Evolutionary conservation across 2,113 vertebrate species (phyloP).

Genomic region (Entosphenus tridentatus): DNA sequence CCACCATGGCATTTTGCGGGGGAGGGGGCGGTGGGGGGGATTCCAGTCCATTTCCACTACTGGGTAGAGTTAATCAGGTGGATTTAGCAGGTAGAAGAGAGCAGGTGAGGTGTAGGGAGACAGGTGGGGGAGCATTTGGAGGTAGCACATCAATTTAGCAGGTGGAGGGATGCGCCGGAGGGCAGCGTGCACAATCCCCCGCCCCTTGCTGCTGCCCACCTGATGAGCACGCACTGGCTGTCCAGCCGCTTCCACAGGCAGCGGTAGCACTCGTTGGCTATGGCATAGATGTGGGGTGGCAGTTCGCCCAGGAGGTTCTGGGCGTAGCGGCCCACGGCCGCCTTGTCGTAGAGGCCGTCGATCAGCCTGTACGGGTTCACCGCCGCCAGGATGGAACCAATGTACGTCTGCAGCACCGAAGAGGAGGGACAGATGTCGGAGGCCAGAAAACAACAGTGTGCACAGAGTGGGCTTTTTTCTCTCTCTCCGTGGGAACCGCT

Average conservation of each 20-base stretch:
- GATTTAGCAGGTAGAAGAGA: not conserved
- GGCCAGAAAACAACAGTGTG: too few species aligned
- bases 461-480: too few species aligned
- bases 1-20: too few species aligned
- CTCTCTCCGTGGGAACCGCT: too few species aligned
- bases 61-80: too few species aligned
- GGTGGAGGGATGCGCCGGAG: too few species aligned
- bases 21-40: too few species aligned
- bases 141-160: too few species aligned
- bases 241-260: slow-evolving; percentile 73
- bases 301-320: slow-evolving; percentile 58
- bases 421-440: too few species aligned
- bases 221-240: slow-evolving; percentile 84
- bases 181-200: too few species aligned
- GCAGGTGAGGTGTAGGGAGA: not conserved
- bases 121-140: too few species aligned
- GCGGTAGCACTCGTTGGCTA: slow-evolving; percentile 71
- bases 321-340: slow-evolving; percentile 44
- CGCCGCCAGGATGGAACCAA: slow-evolving; percentile 62
- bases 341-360: slow-evolving; percentile 31
- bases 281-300: slow-evolving; percentile 68
- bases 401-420: slow-evolving; percentile 35
- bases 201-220: slow-evolving; percentile 22
- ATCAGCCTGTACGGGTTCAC: slow-evolving; percentile 67
- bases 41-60: too few species aligned